Percentiles rank a stretch among this genome's conserved stretches.
Conservation (phyloP, 2,888 invertebrate species). For the Xylocampa areola region DNA sequence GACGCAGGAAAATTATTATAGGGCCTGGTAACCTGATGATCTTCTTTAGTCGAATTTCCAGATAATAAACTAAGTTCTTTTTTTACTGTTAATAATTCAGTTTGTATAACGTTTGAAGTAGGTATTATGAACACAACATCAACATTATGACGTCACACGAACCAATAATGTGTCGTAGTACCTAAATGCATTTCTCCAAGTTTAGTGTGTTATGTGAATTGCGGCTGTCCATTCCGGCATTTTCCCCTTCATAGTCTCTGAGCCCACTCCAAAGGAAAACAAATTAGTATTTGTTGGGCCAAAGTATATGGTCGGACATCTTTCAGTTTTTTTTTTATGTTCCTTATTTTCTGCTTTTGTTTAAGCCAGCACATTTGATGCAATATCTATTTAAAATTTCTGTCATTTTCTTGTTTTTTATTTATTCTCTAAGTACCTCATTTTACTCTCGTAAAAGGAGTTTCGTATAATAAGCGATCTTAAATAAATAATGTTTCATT, state of each 20-base stretch:
- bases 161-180: constrained; percentile 1
- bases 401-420: too few relatives aligned
- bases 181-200: constrained; percentile 3
- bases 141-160: neutral
- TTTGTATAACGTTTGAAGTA: neutral
- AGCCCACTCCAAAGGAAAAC: constrained; percentile 24
- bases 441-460: too few relatives aligned
- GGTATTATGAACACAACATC: neutral
- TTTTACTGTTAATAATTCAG: too few relatives aligned
- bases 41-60: too few relatives aligned
- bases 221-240: constrained; percentile 19
- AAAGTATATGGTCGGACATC: constrained; percentile 5
- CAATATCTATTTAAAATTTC: too few relatives aligned
- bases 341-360: too few relatives aligned
- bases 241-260: constrained; percentile 18
- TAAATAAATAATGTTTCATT: too few relatives aligned
- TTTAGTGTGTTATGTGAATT: constrained; percentile 18
- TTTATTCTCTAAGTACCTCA: too few relatives aligned
- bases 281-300: constrained; percentile 19
- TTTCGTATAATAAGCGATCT: too few relatives aligned
- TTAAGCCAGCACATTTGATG: too few relatives aligned
- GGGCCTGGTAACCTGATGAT: too few relatives aligned
- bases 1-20: constrained; percentile 3
- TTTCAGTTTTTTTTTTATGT: neutral
- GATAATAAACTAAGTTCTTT: too few relatives aligned